phyloP scores from a whole-genome alignment of 2,888 invertebrate genomes.

The Pandemis cinnamomeana region DNA sequence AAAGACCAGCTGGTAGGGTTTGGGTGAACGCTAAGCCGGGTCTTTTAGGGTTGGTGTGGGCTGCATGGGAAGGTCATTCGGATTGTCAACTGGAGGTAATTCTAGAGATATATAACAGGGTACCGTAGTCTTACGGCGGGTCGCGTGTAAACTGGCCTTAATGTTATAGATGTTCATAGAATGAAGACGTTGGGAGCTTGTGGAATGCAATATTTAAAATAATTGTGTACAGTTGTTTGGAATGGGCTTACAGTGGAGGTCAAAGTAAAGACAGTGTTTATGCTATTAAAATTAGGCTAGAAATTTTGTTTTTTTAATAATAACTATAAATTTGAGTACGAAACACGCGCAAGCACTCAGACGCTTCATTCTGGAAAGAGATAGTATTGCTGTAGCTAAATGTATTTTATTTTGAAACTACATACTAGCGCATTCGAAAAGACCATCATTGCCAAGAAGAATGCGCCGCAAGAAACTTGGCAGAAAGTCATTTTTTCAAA shows the following conservation, averaged over 20 bases:
- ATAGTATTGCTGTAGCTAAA: too few species aligned
- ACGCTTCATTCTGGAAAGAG: too few species aligned
- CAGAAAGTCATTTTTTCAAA: too few species aligned
- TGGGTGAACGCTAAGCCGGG: not conserved
- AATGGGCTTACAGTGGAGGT: not conserved
- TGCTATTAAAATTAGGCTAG: not conserved
- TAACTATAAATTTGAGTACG: too few species aligned
- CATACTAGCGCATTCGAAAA: too few species aligned
- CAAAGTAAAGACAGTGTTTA: not conserved
- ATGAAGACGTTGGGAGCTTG: constrained; percentile 28
- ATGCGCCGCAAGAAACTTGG: too few species aligned
- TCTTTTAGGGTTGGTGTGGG: constrained; percentile 11
- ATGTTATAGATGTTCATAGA: constrained; percentile 34
- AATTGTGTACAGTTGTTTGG: constrained; percentile 8
- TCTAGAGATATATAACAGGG: constrained; percentile 35
- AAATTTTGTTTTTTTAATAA: not conserved
- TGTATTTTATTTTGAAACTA: too few species aligned
- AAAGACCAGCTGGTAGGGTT: not conserved
- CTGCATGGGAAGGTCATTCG: constrained; percentile 28
- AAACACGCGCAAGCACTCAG: too few species aligned
- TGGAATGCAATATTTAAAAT: constrained; percentile 34
- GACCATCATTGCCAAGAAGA: too few species aligned
- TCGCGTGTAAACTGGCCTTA: constrained; percentile 31
- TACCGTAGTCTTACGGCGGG: constrained; percentile 15
- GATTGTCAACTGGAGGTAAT: constrained; percentile 37